A percentile compares a stretch with the other conserved stretches of the same genome.
Conservation (phyloP, 2,113 vertebrate species). For the Elgaria multicarinata region DNA sequence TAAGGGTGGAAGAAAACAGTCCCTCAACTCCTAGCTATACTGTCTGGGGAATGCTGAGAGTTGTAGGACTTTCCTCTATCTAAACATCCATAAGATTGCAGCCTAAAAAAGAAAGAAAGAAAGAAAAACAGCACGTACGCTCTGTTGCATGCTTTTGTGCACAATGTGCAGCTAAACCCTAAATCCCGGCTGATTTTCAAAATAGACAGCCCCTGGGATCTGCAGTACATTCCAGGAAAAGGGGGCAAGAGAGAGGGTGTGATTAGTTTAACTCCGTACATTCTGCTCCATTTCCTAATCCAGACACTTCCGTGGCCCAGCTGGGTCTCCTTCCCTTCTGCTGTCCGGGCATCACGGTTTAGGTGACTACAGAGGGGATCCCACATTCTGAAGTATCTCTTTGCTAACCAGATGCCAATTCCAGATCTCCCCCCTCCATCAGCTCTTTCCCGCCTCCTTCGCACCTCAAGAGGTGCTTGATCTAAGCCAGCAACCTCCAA, state of each 20-base stretch:
- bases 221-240: slow-evolving; percentile 5
- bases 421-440: neutral
- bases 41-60: too few species aligned
- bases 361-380: neutral
- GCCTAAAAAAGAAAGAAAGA: neutral
- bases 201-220: neutral
- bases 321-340: neutral
- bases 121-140: neutral
- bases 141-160: neutral
- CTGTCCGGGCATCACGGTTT: neutral
- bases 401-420: neutral
- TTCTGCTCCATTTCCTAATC: neutral
- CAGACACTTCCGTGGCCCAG: neutral
- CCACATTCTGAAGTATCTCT: neutral
- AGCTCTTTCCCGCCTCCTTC: neutral
- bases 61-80: too few species aligned
- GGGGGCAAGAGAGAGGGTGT: neutral
- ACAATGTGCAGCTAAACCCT: neutral
- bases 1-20: neutral
- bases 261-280: neutral
- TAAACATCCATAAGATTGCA: too few species aligned
- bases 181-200: neutral
- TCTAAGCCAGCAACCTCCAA: neutral
- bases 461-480: accelerated
- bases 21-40: too few species aligned